Evolutionary conservation across 2,797 vertebrate species (phyloP).

Genomic region (Ibycter americanus): DNA sequence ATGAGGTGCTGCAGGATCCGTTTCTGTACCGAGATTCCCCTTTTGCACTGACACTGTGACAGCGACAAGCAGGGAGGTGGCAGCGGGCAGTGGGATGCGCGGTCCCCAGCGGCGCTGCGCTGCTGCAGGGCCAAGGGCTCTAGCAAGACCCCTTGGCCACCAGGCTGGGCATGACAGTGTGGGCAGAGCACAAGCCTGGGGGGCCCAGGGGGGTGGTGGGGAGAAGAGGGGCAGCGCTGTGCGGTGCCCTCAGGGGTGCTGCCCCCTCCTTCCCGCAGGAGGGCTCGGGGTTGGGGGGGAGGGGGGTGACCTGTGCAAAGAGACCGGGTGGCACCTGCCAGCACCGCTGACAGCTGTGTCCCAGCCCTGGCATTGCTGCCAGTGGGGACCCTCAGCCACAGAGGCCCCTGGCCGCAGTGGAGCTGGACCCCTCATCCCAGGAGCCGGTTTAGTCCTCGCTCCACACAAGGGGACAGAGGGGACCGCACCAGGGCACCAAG

Average conservation of each 20-base stretch:
- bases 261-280: not conserved
- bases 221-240: not conserved
- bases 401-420: not conserved
- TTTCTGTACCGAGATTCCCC: conserved; percentile 5
- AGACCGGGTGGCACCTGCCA: not conserved
- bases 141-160: not conserved
- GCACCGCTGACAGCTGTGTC: not conserved
- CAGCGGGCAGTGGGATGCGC: not conserved
- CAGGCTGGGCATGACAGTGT: not conserved
- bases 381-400: not conserved
- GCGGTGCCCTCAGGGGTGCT: not conserved
- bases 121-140: no score
- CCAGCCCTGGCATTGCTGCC: not conserved
- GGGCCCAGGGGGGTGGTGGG: not conserved
- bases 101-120: not conserved
- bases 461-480: not conserved
- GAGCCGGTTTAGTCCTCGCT: not conserved
- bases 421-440: accelerated
- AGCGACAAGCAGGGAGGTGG: not conserved
- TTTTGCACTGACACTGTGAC: not conserved
- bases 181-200: not conserved
- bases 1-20: not conserved
- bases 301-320: not conserved
- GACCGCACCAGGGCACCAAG: accelerated
- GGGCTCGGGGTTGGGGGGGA: not conserved